Conservation (phyloP, 2,797 vertebrate genomes). For the Gephyroberyx darwinii region DNA sequence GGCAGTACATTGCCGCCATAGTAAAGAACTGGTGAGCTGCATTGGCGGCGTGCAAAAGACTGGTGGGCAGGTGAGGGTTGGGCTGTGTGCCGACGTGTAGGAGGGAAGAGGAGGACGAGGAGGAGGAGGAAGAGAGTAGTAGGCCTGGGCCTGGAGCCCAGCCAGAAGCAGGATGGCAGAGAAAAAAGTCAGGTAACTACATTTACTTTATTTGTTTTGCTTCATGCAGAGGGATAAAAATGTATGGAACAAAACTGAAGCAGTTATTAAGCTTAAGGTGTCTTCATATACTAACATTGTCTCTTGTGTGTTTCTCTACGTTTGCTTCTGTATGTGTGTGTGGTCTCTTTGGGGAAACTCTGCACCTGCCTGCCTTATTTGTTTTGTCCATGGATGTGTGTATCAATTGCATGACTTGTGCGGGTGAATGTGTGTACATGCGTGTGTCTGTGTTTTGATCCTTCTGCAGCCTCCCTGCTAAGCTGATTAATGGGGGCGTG, state of each 20-base stretch:
- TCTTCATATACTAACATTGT: not conserved
- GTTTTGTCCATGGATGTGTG: slow-evolving; percentile 25
- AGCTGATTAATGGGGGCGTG: slow-evolving; percentile 92
- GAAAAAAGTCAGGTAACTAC: slow-evolving; percentile 79
- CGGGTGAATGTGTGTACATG: slow-evolving; percentile 35
- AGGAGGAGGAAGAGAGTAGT: slow-evolving; percentile 22
- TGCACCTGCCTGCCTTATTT: slow-evolving; percentile 1
- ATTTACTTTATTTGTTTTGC: slow-evolving; percentile 8
- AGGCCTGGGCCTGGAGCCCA: slow-evolving; percentile 57
- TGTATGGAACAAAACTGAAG: not conserved
- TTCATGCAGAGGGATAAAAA: not conserved
- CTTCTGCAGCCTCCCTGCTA: slow-evolving; percentile 85
- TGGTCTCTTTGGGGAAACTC: not conserved
- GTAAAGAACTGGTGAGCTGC: slow-evolving; percentile 24
- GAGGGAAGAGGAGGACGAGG: slow-evolving; percentile 29
- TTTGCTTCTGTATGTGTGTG: slow-evolving; percentile 2
- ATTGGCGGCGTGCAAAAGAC: slow-evolving; percentile 13
- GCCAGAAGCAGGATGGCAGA: slow-evolving; percentile 78
- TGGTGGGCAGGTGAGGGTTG: slow-evolving; percentile 43
- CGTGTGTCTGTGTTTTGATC: slow-evolving; percentile 66
- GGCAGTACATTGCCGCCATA: slow-evolving; percentile 4
- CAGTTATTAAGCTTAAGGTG: slow-evolving; percentile 15
- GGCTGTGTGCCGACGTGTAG: slow-evolving; percentile 33
- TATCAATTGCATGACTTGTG: slow-evolving; percentile 31
- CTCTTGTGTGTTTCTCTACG: slow-evolving; percentile 9